These are phyloP conservation scores for Corythoichthys intestinalis DNA, from an alignment of 2,113 vertebrate species.

Conservation along the genomic window DNA sequence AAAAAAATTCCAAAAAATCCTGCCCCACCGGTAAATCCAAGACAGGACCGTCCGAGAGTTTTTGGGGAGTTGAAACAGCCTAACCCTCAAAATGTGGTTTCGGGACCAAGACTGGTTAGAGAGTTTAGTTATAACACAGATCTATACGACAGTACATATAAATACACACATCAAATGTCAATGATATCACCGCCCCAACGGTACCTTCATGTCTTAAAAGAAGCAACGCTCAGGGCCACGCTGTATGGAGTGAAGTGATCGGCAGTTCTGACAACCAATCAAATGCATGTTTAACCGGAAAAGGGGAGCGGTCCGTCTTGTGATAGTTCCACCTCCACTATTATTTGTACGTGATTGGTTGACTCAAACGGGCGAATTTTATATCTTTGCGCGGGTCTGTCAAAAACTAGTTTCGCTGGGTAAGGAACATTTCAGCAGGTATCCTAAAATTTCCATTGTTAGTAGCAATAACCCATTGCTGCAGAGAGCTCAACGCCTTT, in stretches of 20 bases:
- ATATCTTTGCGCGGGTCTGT: constrained; percentile 57
- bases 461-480: not conserved
- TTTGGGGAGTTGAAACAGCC: too few species aligned
- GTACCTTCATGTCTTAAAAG: not conserved
- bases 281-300: not conserved
- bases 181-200: not conserved
- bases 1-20: too few species aligned
- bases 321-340: rapidly evolving
- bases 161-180: not conserved
- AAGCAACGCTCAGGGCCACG: not conserved
- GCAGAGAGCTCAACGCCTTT: not conserved
- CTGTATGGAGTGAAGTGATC: not conserved
- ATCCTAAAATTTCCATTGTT: not conserved
- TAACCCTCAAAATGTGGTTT: too few species aligned
- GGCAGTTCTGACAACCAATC: constrained; percentile 37
- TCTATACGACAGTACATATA: too few species aligned
- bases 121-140: too few species aligned
- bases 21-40: too few species aligned
- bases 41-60: too few species aligned
- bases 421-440: not conserved
- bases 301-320: constrained; percentile 10
- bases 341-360: constrained; percentile 38
- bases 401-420: constrained; percentile 29
- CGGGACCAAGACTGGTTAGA: too few species aligned
- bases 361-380: constrained; percentile 37